These are phyloP conservation scores for Nudaria mundana DNA, from an alignment of 2,888 invertebrate species.

Conservation along the genomic window DNA sequence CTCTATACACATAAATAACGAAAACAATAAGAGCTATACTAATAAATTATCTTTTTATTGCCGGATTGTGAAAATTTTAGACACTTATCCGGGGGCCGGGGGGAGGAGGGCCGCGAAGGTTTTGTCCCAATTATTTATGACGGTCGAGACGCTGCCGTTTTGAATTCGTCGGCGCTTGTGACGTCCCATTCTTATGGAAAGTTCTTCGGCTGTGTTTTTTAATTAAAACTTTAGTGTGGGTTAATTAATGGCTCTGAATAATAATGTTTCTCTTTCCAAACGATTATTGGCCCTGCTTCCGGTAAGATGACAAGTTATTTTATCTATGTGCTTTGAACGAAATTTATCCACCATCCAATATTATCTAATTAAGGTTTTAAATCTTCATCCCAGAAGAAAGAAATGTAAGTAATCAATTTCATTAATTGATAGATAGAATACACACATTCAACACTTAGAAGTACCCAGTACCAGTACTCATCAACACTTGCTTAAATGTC, in stretches of 20 bases:
- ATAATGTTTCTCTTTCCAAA: constrained; percentile 43
- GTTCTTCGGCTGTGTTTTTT: constrained; percentile 61
- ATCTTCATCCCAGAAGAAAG: no score
- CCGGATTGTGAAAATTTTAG: constrained; percentile 82
- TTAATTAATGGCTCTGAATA: constrained; percentile 67
- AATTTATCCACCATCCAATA: no score
- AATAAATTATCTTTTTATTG: constrained; percentile 82
- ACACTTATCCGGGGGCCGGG: constrained; percentile 74
- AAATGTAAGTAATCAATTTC: no score
- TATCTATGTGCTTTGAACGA: no score
- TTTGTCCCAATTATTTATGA: constrained; percentile 81
- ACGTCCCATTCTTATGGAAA: constrained; percentile 71
- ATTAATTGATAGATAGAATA: no score
- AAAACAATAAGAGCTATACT: constrained; percentile 82
- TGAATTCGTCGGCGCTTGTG: constrained; percentile 71
- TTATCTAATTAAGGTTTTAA: no score
- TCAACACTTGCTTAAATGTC: no score
- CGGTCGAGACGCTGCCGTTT: constrained; percentile 75
- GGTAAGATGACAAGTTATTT: constrained; percentile 28
- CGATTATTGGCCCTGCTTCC: constrained; percentile 40
- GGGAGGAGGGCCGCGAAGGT: constrained; percentile 53
- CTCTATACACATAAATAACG: constrained; percentile 81
- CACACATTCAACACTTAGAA: no score
- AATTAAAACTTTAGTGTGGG: constrained; percentile 76
- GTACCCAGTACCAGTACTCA: no score